Conservation (phyloP, 2,797 vertebrate species). For the Clarias platycephalus region DNA sequence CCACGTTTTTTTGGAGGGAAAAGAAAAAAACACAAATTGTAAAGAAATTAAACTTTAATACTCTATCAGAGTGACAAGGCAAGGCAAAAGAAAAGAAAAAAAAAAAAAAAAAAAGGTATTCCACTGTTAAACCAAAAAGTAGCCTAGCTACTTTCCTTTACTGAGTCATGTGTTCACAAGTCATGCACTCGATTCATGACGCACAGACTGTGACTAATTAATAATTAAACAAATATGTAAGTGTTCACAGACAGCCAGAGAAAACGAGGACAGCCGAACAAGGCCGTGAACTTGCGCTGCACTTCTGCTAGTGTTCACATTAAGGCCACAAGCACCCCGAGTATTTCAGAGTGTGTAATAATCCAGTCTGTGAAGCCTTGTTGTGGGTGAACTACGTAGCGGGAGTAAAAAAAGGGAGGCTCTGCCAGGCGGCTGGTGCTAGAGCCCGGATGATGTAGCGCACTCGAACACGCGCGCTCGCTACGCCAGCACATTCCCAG, state of each 20-base stretch:
- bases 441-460: constrained; percentile 10
- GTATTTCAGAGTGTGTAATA: not conserved
- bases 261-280: not conserved
- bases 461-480: not conserved
- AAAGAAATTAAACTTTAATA: not conserved
- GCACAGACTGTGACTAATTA: not conserved
- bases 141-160: not conserved
- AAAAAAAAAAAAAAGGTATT: no score
- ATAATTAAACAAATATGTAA: not conserved
- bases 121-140: not conserved
- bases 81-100: not conserved
- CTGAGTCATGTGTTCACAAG: not conserved
- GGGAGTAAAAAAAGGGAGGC: constrained; percentile 7
- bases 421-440: constrained; percentile 16
- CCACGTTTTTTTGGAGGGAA: not conserved
- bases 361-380: not conserved
- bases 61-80: not conserved
- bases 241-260: not conserved
- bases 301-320: not conserved
- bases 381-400: constrained; percentile 6
- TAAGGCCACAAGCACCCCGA: not conserved
- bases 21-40: not conserved
- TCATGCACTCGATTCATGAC: not conserved
- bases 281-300: not conserved
- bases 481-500: constrained; percentile 43